Conservation (phyloP, 2,888 invertebrate genomes). For the Dicycla oo region DNA sequence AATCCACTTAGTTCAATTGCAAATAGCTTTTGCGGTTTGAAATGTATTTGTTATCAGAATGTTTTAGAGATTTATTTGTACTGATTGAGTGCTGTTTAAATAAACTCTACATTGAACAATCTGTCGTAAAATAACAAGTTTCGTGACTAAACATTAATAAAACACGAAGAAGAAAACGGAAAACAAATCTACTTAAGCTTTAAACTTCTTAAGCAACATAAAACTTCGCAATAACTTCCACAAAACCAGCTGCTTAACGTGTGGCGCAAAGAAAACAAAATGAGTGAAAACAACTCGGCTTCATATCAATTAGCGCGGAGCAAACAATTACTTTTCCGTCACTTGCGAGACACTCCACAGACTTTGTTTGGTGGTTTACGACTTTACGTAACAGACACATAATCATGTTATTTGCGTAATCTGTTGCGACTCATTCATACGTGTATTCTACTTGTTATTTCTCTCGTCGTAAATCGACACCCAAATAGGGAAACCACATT, state of each 20-base stretch:
- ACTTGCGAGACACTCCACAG: conserved; percentile 57
- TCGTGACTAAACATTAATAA: conserved; percentile 27
- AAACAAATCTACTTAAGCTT: conserved; percentile 57
- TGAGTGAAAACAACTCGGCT: conserved; percentile 54
- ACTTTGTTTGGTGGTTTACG: conserved; percentile 64
- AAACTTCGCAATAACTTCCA: conserved; percentile 57
- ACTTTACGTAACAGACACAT: conserved; percentile 37
- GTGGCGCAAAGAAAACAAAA: conserved; percentile 59
- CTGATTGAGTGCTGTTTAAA: conserved; percentile 17
- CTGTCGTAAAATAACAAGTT: conserved; percentile 17
- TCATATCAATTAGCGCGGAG: conserved; percentile 61
- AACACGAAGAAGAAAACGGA: conserved; percentile 33
- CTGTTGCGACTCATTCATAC: conserved; percentile 69
- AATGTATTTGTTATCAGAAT: conserved; percentile 11
- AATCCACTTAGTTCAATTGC: conserved; percentile 44
- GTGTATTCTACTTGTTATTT: conserved; percentile 67
- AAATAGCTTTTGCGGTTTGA: conserved; percentile 28
- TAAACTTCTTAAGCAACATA: conserved; percentile 51
- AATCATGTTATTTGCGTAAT: conserved; percentile 64
- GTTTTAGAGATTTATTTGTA: conserved; percentile 4
- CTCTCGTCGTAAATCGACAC: conserved; percentile 70
- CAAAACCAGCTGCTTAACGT: conserved; percentile 56
- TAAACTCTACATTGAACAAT: conserved; percentile 2
- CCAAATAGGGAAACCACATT: conserved; percentile 74
- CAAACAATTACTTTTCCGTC: conserved; percentile 62